A percentile compares a stretch with the other conserved stretches of the same genome.
These are phyloP conservation scores for Catostylus mosaicus DNA, from an alignment of 30 jellyfish, hydroid and myxozoan species.

Conservation along the genomic window DNA sequence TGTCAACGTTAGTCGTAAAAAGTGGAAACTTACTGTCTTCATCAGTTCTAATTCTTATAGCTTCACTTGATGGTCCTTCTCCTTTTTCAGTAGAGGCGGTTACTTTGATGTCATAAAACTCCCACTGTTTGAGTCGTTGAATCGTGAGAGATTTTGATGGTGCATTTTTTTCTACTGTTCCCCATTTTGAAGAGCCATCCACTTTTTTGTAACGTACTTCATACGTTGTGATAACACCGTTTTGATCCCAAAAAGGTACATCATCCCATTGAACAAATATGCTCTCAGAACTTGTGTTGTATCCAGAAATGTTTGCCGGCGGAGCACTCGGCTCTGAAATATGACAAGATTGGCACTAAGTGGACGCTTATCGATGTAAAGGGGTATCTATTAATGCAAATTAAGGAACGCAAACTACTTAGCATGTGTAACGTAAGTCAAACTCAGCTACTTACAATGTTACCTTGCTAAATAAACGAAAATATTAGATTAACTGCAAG, in stretches of 20 bases:
- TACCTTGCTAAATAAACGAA: no score
- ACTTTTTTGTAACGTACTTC: not conserved
- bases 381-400: not conserved
- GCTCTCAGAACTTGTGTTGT: slow-evolving; percentile 10
- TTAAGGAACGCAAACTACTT: not conserved
- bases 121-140: not conserved
- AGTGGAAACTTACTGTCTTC: slow-evolving; percentile 37
- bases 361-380: not conserved
- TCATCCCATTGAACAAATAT: slow-evolving; percentile 7
- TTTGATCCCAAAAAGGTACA: slow-evolving; percentile 10
- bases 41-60: slow-evolving; percentile 4
- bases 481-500: no score
- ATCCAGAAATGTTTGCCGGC: not conserved
- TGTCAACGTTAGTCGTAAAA: no score
- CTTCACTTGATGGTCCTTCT: slow-evolving; percentile 9
- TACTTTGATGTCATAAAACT: not conserved
- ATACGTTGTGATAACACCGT: not conserved
- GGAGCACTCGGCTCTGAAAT: slow-evolving; percentile 14
- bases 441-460: no score
- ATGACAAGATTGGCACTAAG: not conserved
- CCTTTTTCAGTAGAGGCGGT: not conserved
- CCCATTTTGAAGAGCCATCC: not conserved
- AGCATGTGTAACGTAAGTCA: not conserved
- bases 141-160: not conserved
- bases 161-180: not conserved